Evolutionary conservation across 1,140 invertebrate genomes (phyloP).

Genomic region (Tribolium castaneum): DNA sequence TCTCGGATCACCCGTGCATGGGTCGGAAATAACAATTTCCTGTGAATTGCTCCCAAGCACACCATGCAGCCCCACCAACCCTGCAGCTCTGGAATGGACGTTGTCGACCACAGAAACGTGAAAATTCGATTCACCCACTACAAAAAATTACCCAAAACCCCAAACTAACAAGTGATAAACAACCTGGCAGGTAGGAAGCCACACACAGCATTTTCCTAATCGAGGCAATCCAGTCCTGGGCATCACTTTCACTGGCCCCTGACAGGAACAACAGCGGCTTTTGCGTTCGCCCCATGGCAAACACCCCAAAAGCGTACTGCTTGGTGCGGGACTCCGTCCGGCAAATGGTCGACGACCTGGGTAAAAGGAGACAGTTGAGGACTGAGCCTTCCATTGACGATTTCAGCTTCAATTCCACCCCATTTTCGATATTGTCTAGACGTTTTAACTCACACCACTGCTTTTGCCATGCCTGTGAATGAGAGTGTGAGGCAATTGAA

Average conservation of each 20-base stretch:
- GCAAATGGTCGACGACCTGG: constrained; percentile 64
- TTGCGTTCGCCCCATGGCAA: constrained; percentile 62
- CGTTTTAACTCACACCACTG: constrained; percentile 61
- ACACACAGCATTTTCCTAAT: constrained; percentile 66
- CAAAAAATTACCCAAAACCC: constrained; percentile 37
- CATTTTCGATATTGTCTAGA: constrained; percentile 57
- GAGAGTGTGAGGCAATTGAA: not conserved
- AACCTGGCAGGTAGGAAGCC: constrained; percentile 59
- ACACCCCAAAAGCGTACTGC: constrained; percentile 69
- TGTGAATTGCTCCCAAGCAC: constrained; percentile 64
- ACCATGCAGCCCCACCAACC: constrained; percentile 67
- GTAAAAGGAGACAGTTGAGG: constrained; percentile 59
- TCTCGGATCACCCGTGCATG: constrained; percentile 64
- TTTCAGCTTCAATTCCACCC: constrained; percentile 58
- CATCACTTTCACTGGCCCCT: constrained; percentile 67
- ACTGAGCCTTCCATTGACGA: constrained; percentile 54
- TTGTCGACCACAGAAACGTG: constrained; percentile 69
- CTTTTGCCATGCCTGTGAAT: constrained; percentile 58
- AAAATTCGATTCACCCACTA: constrained; percentile 63
- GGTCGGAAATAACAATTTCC: constrained; percentile 67
- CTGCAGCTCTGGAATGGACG: constrained; percentile 66
- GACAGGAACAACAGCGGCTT: constrained; percentile 68
- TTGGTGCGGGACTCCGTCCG: constrained; percentile 69
- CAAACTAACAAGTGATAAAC: not conserved
- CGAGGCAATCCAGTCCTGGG: constrained; percentile 69